Percentiles rank a stretch among this genome's conserved stretches.
These are phyloP conservation scores for Otus sunia DNA, from an alignment of 2,113 vertebrate genomes.

Conservation along the genomic window DNA sequence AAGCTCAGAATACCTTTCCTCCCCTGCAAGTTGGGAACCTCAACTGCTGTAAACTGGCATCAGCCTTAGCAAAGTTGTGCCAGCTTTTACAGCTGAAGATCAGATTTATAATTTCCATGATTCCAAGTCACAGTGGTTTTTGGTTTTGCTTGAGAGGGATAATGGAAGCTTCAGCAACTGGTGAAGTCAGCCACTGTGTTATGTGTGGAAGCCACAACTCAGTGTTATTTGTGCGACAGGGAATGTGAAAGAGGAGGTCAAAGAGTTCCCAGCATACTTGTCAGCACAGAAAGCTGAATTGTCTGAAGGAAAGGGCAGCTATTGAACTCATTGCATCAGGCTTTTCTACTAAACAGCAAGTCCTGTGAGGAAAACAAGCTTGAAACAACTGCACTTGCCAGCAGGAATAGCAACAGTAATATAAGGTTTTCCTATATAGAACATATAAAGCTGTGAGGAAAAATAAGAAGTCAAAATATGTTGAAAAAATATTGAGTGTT, in stretches of 20 bases:
- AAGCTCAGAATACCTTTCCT: neutral
- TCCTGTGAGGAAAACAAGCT: neutral
- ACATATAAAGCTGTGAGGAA: neutral
- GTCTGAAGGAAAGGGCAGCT: slow-evolving; percentile 28
- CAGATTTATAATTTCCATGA: neutral
- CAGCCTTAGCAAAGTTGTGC: neutral
- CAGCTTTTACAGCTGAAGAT: neutral
- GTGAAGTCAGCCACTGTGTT: neutral
- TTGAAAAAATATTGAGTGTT: slow-evolving; percentile 15
- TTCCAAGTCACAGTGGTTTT: neutral
- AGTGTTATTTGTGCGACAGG: neutral
- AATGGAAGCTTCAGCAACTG: neutral
- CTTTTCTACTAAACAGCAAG: slow-evolving; percentile 22
- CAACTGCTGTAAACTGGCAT: neutral
- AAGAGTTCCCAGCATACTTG: neutral
- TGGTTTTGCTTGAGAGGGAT: neutral
- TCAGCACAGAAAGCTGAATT: neutral
- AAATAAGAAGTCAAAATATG: slow-evolving; percentile 34
- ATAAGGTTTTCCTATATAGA: slow-evolving; percentile 6
- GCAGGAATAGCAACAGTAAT: neutral
- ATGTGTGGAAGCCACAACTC: neutral
- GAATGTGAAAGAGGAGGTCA: neutral
- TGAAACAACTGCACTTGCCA: neutral
- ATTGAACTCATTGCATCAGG: neutral
- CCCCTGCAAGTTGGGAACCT: neutral